A percentile compares a stretch with the other conserved stretches of the same genome.
These are phyloP conservation scores for Odontocerum albicorne DNA, from an alignment of 2,888 invertebrate species.

Conservation along the genomic window DNA sequence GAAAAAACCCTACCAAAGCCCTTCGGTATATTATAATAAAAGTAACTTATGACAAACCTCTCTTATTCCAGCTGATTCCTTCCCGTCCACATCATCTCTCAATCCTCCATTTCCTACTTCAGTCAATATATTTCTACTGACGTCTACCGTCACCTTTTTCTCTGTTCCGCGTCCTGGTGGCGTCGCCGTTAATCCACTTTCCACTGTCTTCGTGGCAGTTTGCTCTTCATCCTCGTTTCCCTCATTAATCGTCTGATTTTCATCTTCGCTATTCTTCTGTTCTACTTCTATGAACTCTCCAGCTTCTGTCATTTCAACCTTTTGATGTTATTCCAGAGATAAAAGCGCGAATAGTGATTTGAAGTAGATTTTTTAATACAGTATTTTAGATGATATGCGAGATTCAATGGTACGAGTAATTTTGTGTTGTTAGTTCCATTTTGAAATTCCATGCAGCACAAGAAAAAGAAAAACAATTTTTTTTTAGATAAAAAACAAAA, in stretches of 20 bases:
- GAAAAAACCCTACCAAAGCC: too few relatives aligned
- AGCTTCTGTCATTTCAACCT: slow-evolving; percentile 57
- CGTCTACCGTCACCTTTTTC: slow-evolving; percentile 31
- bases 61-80: background rate
- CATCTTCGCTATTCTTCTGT: slow-evolving; percentile 29
- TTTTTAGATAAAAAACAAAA: too few relatives aligned
- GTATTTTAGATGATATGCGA: too few relatives aligned
- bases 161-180: slow-evolving; percentile 41
- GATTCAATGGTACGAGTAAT: too few relatives aligned
- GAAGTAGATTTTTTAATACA: slow-evolving; percentile 3
- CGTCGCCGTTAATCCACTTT: slow-evolving; percentile 50
- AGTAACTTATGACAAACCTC: slow-evolving; percentile 1
- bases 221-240: slow-evolving; percentile 4
- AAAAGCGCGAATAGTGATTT: background rate
- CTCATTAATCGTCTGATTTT: slow-evolving; percentile 7
- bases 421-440: too few relatives aligned
- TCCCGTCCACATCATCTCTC: slow-evolving; percentile 19
- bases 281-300: slow-evolving; percentile 59
- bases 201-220: slow-evolving; percentile 39
- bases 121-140: slow-evolving; percentile 24
- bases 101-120: slow-evolving; percentile 14
- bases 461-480: too few relatives aligned
- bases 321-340: slow-evolving; percentile 35
- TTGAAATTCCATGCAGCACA: too few relatives aligned
- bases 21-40: too few relatives aligned